Evolutionary conservation across 2,888 invertebrate species (phyloP), one percentile per base, ranked within the genome.

Genomic region (Caenorhabditis becei): DNA sequence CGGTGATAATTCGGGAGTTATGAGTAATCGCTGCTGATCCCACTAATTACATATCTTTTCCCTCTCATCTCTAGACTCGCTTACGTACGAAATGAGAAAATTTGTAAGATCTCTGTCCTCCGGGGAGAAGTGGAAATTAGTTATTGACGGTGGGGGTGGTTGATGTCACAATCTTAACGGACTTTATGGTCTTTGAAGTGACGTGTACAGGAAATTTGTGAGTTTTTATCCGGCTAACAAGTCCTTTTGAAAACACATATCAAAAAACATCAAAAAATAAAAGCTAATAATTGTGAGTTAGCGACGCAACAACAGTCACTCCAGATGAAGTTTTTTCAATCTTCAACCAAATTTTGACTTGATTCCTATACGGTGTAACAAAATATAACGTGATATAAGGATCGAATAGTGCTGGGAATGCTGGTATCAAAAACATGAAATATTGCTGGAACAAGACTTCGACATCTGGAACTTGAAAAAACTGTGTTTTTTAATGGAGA

Each of bases 391-490:
- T 75, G 11, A 75, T 51, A 47, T 51, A 53, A 4, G 75, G 75
- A 26, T 75, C 75, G 10, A 66, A 23, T 0, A 66, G 24, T 14
- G 75, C 61, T 5, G 75, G 75, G 8, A 66, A 66, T 0, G 66
- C 75, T 1, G 75, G 61, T n/a, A 44, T 23, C 11, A 66, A 4
- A n/a, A 66, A 67, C 44, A 66, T 66, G 5, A 67, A 54, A 32
- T 61, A 75, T n/a, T 75, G 75, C 51, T 75, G 59, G 28, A 75
- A 58, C 1, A 56, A 32, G n/a, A 63, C 28, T n/a, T 74, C 72
- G 7, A 20, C 7, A 14, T 51, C 72, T 74, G 65, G 35, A 74
- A 74, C 47, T 47, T n/a, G 47, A 47, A 20, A 1, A 26, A 28
- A 24, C 28, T 32, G 10, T n/a, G 18, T 14, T 3, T 49, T 14